Percentiles rank a stretch among this genome's conserved stretches.
Evolutionary conservation across 2,113 vertebrate genomes (phyloP).

Genomic region (Oplegnathus fasciatus): DNA sequence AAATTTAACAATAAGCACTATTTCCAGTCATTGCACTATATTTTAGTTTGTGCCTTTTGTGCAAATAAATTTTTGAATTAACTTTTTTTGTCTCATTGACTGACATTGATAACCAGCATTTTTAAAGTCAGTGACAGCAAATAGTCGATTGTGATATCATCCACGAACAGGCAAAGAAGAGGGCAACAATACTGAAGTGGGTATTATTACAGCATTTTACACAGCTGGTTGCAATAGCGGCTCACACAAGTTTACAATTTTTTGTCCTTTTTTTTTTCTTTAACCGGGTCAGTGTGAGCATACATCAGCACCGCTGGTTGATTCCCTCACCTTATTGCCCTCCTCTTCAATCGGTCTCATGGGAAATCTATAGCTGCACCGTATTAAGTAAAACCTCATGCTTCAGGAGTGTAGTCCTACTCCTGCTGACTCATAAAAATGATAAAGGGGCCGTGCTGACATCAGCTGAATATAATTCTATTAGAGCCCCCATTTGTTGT

Average conservation of each 20-base stretch:
- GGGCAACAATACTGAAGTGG: not conserved
- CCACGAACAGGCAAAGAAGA: not conserved
- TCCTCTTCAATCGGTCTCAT: constrained; percentile 61
- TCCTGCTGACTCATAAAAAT: constrained; percentile 81
- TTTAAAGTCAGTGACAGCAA: not conserved
- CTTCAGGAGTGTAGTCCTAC: constrained; percentile 59
- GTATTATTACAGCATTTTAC: not conserved
- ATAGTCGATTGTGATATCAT: not conserved
- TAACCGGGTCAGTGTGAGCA: constrained; percentile 31
- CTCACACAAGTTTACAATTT: constrained; percentile 6
- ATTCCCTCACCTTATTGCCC: constrained; percentile 59
- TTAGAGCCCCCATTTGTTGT: constrained; percentile 76
- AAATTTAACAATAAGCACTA: not conserved
- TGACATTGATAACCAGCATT: not conserved
- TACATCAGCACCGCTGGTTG: constrained; percentile 51
- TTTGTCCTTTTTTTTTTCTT: not conserved
- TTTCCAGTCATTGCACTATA: not conserved
- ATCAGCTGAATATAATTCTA: constrained; percentile 80
- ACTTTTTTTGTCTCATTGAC: not conserved
- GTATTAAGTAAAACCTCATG: constrained; percentile 71
- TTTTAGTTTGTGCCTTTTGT: no score
- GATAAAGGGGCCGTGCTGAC: constrained; percentile 77
- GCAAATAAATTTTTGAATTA: no score
- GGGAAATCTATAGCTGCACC: constrained; percentile 75
- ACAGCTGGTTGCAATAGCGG: not conserved